Base-by-base conservation (phyloP, 2,888 invertebrate species). In the Coelopa pilipes region DNA sequence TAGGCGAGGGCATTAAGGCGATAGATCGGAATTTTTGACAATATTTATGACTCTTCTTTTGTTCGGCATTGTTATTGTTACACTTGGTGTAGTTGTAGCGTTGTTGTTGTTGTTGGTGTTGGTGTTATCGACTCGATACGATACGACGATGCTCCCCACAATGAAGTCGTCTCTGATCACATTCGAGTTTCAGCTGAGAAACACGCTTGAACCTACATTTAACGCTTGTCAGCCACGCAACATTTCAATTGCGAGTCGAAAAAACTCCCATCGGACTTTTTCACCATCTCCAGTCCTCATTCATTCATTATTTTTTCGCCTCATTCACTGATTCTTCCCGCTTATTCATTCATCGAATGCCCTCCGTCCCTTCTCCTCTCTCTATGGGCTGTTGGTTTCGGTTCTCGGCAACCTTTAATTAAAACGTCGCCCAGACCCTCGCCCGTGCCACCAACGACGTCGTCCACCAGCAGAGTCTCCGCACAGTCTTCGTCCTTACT, bases 1-100 rank as follows among this genome's bases (percentile, higher is more conserved):
- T 53, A 63, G 46, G 55, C 13, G 24, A 47, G 24, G 67, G 17
- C 49, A 47, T 60, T 67, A 50, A 67, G 12, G 34, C 24, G 66
- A 57, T 19, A 72, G 34, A 57, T 63, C 45, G 19, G 17, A 34
- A 24, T 45, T 65, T 65, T 68, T 55, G 65, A 66, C 65, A 65
- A 65, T 72, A 66, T 66, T 72, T 72, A 66, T 59, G 45, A 69
- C 13, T 66, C 24, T 11, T n/a, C 47, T 69, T 17, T 69, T 69
- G 34, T 34, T 45, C 34, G 1, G 24, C 34, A 19, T 60, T 10
- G 60, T 66, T 45, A 4, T 34, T n/a, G n/a, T n/a, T n/a, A n/a
- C n/a, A n/a, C n/a, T n/a, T n/a, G n/a, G n/a, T n/a, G n/a, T n/a
- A n/a, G n/a, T n/a, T n/a, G n/a, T n/a, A n/a, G n/a, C n/a, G 34